Base-by-base conservation (phyloP, 2,113 vertebrate genomes). In the Todiramphus saurophagus region DNA sequence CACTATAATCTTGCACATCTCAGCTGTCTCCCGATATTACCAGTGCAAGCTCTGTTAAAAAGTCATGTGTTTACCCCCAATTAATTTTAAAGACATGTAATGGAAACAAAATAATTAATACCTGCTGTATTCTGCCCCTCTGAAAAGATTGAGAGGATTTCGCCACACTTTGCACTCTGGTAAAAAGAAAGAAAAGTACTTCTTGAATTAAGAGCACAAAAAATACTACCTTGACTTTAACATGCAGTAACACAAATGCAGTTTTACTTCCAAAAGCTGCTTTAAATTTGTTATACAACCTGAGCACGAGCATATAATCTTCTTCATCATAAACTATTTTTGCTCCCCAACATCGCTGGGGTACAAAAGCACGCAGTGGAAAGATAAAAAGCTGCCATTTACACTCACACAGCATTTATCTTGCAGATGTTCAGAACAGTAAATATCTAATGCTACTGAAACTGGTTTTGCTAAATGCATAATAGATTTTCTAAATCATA, bases 61-160 rank as follows among this genome's bases (percentile, higher is more conserved):
- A 83, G 59, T 39, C 83, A 69, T 0, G 3, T 16, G 56, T 17
- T 70, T 20, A 20, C 25, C 58, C 37, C 30, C 1, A 0, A 17
- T 39, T 56, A 20, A 78, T 64, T 86, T 72, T 13, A 48, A 87
- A 79, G 82, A 53, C 4, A 83, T 2, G 28, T 53, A 91, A 13
- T 83, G 67, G 85, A 90, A 96, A 89, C 73, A 93, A 94, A 68
- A 53, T 20, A 56, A 68, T 35, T 62, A 68, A 83, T 98, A 99
- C 99, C 99, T 99, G 98, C 99, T 99, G 90, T 99, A 99, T 94
- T 99, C 99, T 94, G 99, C 99, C 95, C 99, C 99, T 98, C 99
- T 98, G 97, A 99, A 99, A 78, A 99, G 98, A 94, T 99, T 99
- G 90, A 99, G 97, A 74, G 99, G 99, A 90, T 99, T 99, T 98